Conservation (phyloP, 2,888 invertebrate genomes). For the Alentia gelatinosa region DNA sequence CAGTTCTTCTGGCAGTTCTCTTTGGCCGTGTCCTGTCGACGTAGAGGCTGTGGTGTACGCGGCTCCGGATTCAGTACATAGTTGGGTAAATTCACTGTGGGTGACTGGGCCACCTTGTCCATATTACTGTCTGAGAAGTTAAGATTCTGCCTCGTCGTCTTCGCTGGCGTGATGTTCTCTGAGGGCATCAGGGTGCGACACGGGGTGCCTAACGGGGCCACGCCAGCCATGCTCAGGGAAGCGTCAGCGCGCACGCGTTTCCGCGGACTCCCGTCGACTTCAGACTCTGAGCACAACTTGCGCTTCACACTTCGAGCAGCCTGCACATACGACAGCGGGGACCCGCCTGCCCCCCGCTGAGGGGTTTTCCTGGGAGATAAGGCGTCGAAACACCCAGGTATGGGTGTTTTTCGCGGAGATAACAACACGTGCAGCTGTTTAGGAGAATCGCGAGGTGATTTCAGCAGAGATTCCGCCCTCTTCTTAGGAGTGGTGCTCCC, state of each 20-base stretch:
- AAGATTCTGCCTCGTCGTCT: not conserved
- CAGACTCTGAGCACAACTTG: not conserved
- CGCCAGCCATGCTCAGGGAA: not conserved
- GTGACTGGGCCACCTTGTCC: slow-evolving; percentile 40
- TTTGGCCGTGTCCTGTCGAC: not conserved
- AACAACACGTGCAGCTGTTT: slow-evolving; percentile 21
- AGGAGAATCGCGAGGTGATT: slow-evolving; percentile 8
- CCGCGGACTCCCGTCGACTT: not conserved
- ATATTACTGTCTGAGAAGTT: not conserved
- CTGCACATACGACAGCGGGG: not conserved
- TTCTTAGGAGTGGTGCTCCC: not conserved
- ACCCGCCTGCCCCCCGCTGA: not conserved
- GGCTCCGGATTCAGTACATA: slow-evolving; percentile 60
- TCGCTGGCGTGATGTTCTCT: slow-evolving; percentile 12
- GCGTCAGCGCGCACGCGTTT: not conserved
- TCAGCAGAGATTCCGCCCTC: not conserved
- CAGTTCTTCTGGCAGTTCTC: not conserved
- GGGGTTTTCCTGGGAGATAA: slow-evolving; percentile 6
- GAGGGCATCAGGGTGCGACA: not conserved
- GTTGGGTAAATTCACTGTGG: slow-evolving; percentile 59
- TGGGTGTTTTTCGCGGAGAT: slow-evolving; percentile 36
- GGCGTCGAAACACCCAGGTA: not conserved
- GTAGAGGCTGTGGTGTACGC: slow-evolving; percentile 50
- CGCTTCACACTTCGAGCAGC: not conserved
- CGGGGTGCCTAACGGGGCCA: slow-evolving; percentile 3